phyloP scores from a whole-genome alignment of 2,888 invertebrate genomes.

The Zygothrica quintamaculata region DNA sequence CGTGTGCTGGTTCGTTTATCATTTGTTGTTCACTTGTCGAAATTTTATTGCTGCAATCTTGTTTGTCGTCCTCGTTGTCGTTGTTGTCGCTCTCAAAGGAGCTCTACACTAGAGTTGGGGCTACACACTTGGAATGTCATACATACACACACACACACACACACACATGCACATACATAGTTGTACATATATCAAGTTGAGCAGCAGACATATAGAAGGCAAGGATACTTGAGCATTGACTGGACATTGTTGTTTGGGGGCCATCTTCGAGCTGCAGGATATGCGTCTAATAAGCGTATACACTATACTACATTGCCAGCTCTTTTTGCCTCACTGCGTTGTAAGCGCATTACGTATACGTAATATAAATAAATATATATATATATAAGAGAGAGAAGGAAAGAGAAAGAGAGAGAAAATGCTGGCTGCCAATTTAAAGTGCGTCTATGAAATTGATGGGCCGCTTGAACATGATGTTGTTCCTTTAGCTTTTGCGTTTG shows the following conservation, averaged over 20 bases:
- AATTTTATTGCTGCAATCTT: constrained; percentile 81
- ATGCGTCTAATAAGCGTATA: constrained; percentile 76
- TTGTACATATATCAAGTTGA: constrained; percentile 37
- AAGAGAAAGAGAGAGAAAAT: constrained; percentile 8
- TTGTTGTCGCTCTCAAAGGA: constrained; percentile 67
- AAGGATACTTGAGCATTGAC: constrained; percentile 42
- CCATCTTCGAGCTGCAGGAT: constrained; percentile 48
- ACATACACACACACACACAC: too few relatives aligned
- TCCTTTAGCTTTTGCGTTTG: too few relatives aligned
- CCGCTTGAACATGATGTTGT: constrained; percentile 24
- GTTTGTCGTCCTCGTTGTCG: constrained; percentile 74
- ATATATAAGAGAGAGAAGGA: too few relatives aligned
- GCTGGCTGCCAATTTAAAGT: constrained; percentile 57
- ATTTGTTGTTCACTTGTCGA: constrained; percentile 82
- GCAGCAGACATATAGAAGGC: constrained; percentile 25
- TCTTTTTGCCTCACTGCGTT: constrained; percentile 17
- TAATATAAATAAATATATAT: constrained; percentile 48
- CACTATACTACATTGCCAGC: constrained; percentile 22
- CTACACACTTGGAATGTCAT: constrained; percentile 45
- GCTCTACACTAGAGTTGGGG: constrained; percentile 49
- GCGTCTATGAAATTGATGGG: constrained; percentile 31
- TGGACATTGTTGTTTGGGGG: constrained; percentile 68
- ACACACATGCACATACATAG: constrained; percentile 14
- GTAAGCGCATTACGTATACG: constrained; percentile 74
- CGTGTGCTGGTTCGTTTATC: constrained; percentile 79